phyloP scores from a whole-genome alignment of 2,113 vertebrate genomes.

The Catharus fuscescens region DNA sequence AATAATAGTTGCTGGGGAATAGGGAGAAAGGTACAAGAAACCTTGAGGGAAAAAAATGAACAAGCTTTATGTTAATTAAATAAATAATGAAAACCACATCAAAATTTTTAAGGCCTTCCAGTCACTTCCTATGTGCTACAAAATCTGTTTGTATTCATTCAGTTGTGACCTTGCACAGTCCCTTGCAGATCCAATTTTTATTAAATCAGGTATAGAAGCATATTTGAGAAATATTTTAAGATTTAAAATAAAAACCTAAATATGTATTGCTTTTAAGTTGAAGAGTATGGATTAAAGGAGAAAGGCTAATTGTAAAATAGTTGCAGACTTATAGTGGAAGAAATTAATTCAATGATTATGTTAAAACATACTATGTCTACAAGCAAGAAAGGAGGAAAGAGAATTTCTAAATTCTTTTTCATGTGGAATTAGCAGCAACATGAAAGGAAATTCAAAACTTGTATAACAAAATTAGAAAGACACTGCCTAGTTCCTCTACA shows the following conservation, averaged over 20 bases:
- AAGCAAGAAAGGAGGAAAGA: neutral
- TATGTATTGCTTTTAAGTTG: neutral
- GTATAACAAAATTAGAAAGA: neutral
- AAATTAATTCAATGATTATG: conserved; percentile 1
- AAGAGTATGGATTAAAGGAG: neutral
- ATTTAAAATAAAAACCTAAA: neutral
- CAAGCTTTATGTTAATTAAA: neutral
- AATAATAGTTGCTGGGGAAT: neutral
- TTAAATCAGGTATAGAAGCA: neutral
- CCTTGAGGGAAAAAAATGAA: neutral
- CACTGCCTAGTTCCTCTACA: neutral
- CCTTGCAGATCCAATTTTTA: neutral
- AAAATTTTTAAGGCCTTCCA: neutral
- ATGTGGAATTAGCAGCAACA: conserved; percentile 25
- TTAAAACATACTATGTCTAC: neutral
- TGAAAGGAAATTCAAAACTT: conserved; percentile 37
- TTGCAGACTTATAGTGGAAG: neutral
- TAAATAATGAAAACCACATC: neutral
- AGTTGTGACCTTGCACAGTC: neutral
- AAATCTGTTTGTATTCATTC: neutral
- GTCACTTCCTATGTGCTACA: neutral
- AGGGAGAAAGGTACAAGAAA: neutral
- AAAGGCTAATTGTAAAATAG: neutral
- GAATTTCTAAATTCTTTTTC: conserved; percentile 48
- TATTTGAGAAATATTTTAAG: neutral